phyloP scores from a whole-genome alignment of 2,113 vertebrate genomes.

The Haplotaxodon microlepis region DNA sequence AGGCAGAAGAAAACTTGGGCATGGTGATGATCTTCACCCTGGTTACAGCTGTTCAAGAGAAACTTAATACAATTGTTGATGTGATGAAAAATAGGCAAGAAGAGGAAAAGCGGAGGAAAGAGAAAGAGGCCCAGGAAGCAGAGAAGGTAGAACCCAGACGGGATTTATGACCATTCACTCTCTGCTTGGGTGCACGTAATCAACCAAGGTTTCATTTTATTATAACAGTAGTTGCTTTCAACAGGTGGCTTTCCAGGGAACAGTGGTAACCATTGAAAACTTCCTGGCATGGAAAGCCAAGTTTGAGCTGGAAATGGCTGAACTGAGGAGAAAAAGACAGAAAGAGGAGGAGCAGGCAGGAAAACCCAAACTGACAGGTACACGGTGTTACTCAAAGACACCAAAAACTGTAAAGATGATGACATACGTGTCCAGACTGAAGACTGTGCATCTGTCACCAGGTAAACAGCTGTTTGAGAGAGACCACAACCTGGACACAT shows the following conservation, averaged over 20 bases:
- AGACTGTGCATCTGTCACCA: conserved; percentile 33
- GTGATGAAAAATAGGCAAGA: conserved; percentile 87
- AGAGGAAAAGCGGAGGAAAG: conserved; percentile 83
- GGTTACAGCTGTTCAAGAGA: conserved; percentile 94
- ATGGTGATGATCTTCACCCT: conserved; percentile 99
- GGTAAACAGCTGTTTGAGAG: conserved; percentile 97
- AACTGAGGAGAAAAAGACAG: conserved; percentile 85
- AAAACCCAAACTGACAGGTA: conserved; percentile 91
- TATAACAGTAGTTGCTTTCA: not conserved
- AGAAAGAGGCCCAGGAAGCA: conserved; percentile 91
- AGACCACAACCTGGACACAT: conserved; percentile 97
- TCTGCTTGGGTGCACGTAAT: fast-evolving
- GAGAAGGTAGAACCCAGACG: conserved; percentile 79
- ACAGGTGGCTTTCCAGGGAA: conserved; percentile 87
- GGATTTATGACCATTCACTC: not conserved
- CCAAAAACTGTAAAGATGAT: fast-evolving
- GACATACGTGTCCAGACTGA: fast-evolving
- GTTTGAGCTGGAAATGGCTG: conserved; percentile 86
- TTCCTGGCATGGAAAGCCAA: conserved; percentile 91
- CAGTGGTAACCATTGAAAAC: conserved; percentile 94
- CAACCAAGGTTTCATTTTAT: not conserved
- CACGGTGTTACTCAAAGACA: not conserved
- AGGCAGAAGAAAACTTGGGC: conserved; percentile 94
- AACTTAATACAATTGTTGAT: conserved; percentile 94
- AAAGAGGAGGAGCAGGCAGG: conserved; percentile 91